Conservation (phyloP, 2,797 vertebrate genomes). For the Gymnoscopelus braueri region DNA sequence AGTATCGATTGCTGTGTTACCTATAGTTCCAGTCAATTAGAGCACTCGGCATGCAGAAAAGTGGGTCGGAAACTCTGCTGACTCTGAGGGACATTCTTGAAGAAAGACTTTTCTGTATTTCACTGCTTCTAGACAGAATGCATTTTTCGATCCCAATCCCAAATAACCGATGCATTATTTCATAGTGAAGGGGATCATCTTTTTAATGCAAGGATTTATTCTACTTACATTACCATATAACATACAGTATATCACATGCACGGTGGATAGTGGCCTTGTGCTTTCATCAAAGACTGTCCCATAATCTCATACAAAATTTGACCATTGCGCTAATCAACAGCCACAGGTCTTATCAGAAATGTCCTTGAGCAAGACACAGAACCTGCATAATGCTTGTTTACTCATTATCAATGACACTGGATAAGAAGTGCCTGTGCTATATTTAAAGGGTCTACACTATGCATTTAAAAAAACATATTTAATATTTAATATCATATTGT, state of each 20-base stretch:
- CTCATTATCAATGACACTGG: too few relatives aligned
- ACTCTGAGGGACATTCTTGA: slow-evolving; percentile 4
- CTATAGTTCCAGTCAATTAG: slow-evolving; percentile 6
- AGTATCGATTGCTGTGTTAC: slow-evolving; percentile 26
- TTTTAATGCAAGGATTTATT: slow-evolving; percentile 7
- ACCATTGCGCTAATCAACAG: too few relatives aligned
- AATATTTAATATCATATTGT: too few relatives aligned
- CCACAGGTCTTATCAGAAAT: too few relatives aligned
- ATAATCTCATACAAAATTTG: too few relatives aligned
- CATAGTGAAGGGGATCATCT: slow-evolving; percentile 1
- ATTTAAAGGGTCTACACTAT: too few relatives aligned
- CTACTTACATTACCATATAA: slow-evolving; percentile 12
- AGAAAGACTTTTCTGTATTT: not conserved
- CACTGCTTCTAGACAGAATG: not conserved
- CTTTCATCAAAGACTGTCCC: too few relatives aligned
- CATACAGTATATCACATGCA: not conserved
- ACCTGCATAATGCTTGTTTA: too few relatives aligned
- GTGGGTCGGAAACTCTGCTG: slow-evolving; percentile 3
- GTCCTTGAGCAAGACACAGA: too few relatives aligned
- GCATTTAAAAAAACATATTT: too few relatives aligned
- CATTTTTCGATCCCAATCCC: slow-evolving; percentile 1
- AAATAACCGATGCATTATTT: not conserved
- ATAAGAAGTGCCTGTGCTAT: too few relatives aligned
- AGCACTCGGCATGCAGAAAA: not conserved
- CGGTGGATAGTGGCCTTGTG: too few relatives aligned